phyloP scores from a whole-genome alignment of 2,113 vertebrate species.

The Festucalex cinctus region DNA sequence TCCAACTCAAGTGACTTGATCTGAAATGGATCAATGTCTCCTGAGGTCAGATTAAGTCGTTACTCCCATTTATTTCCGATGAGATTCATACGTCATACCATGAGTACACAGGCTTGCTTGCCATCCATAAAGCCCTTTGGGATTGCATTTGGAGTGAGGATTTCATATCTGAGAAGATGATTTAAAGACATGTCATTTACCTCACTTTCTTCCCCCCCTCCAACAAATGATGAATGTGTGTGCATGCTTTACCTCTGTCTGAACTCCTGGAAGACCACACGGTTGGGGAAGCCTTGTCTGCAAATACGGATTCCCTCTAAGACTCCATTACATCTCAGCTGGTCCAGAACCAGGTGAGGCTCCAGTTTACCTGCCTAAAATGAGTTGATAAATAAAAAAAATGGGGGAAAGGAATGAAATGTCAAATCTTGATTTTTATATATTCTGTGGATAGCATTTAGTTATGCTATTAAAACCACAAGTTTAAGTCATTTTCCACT shows the following conservation, averaged over 20 bases:
- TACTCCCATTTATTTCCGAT: neutral
- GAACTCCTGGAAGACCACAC: constrained; percentile 98
- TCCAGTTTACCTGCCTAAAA: constrained; percentile 90
- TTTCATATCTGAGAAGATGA: constrained; percentile 83
- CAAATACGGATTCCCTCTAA: constrained; percentile 96
- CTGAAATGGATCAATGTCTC: constrained; percentile 55
- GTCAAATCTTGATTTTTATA: neutral
- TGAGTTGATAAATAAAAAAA: neutral
- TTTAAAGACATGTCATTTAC: neutral
- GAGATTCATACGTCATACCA: constrained; percentile 75
- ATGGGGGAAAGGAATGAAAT: neutral
- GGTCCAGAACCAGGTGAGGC: constrained; percentile 89
- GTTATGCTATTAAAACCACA: no score
- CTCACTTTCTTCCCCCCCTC: neutral
- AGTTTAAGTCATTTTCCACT: no score
- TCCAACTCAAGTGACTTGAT: constrained; percentile 94
- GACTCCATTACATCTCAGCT: constrained; percentile 93
- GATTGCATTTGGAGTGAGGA: constrained; percentile 94
- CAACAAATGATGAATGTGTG: neutral
- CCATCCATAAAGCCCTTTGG: constrained; percentile 98
- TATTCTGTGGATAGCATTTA: no score
- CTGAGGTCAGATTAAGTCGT: neutral
- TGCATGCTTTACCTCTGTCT: constrained; percentile 77
- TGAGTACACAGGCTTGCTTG: constrained; percentile 92
- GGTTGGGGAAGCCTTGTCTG: constrained; percentile 95